Conservation (phyloP, 2,797 vertebrate genomes). For the Gymnodraco acuticeps region DNA sequence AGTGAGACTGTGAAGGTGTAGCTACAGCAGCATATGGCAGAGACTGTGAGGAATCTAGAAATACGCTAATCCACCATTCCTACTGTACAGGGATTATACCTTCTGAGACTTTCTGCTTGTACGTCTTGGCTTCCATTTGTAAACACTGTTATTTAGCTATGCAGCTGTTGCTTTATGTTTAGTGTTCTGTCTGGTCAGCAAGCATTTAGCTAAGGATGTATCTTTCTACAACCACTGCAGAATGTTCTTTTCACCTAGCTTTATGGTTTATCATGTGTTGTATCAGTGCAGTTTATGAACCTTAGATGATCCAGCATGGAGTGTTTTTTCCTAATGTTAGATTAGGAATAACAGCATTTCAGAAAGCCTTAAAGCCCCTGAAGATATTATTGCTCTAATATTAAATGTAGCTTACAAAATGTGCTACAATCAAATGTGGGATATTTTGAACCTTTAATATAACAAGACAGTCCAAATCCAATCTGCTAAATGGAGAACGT, state of each 20-base stretch:
- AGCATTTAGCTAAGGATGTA: constrained; percentile 36
- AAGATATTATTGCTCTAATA: not conserved
- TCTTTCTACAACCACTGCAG: constrained; percentile 40
- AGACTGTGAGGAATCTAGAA: constrained; percentile 58
- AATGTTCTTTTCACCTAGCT: constrained; percentile 24
- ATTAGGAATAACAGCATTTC: not conserved
- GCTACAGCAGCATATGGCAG: constrained; percentile 60
- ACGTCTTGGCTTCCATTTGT: constrained; percentile 35
- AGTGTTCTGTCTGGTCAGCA: constrained; percentile 60
- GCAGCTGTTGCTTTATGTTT: constrained; percentile 46
- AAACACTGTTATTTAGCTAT: constrained; percentile 46
- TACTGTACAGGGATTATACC: constrained; percentile 64
- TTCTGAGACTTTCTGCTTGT: constrained; percentile 50
- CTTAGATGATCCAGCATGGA: constrained; percentile 10
- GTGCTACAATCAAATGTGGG: not conserved
- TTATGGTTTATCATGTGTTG: not conserved
- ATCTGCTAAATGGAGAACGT: not conserved
- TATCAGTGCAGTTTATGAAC: constrained; percentile 2
- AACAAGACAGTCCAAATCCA: not conserved
- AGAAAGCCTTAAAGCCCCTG: not conserved
- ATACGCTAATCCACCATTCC: constrained; percentile 69
- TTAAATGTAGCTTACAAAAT: not conserved
- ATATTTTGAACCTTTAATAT: too few species aligned
- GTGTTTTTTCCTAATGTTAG: not conserved
- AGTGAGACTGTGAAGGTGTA: constrained; percentile 57